Evolutionary conservation across 2,113 vertebrate species (phyloP).

Genomic region (Hippocampus barbouri): DNA sequence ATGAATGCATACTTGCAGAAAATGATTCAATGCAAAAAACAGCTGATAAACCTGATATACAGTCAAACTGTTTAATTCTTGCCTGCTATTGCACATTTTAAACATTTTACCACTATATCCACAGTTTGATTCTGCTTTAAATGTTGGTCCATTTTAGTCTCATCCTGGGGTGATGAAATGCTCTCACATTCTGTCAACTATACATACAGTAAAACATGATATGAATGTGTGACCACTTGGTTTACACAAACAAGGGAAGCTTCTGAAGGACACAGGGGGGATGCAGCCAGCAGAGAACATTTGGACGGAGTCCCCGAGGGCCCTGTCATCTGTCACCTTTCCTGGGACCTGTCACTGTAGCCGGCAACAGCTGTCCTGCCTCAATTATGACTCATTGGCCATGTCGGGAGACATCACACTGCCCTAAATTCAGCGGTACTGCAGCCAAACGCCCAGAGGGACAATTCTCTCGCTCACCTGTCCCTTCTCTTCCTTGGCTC

Average conservation of each 20-base stretch:
- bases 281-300: conserved; percentile 58
- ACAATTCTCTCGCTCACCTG: conserved; percentile 23
- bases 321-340: conserved; percentile 66
- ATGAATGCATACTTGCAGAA: too few species aligned
- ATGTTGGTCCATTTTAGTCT: not conserved
- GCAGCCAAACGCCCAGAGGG: conserved; percentile 56
- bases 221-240: conserved; percentile 25
- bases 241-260: conserved; percentile 42
- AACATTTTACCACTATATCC: too few species aligned
- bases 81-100: too few species aligned
- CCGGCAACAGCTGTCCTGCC: conserved; percentile 70
- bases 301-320: conserved; percentile 56
- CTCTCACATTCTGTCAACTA: not conserved
- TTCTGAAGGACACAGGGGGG: conserved; percentile 51
- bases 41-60: too few species aligned
- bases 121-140: too few species aligned
- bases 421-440: conserved; percentile 57
- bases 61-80: too few species aligned
- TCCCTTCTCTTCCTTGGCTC: not conserved
- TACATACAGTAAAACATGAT: conserved; percentile 29
- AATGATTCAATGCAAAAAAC: too few species aligned
- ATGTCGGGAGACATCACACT: conserved; percentile 63
- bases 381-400: conserved; percentile 71
- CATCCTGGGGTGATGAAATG: not conserved
- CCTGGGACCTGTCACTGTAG: conserved; percentile 63